Evolutionary conservation across 2,113 vertebrate genomes (phyloP).

Genomic region (Peromyscus californicus): DNA sequence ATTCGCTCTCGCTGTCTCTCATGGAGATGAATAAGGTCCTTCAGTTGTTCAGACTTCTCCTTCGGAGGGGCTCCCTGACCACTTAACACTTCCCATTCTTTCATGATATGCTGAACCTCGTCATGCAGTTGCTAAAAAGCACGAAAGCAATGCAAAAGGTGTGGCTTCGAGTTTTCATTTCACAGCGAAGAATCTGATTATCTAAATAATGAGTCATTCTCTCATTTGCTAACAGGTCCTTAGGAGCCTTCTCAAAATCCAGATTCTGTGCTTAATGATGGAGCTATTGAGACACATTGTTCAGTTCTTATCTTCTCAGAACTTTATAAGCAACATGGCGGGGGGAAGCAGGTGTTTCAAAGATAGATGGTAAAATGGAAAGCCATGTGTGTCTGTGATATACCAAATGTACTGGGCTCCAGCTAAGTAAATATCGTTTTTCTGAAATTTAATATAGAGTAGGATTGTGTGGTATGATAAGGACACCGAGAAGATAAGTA

Average conservation of each 20-base stretch:
- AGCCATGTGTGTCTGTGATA: not conserved
- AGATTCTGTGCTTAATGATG: not conserved
- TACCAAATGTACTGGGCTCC: not conserved
- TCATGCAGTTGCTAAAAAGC: slow-evolving; percentile 90
- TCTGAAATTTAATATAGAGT: slow-evolving; percentile 36
- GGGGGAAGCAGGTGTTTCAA: not conserved
- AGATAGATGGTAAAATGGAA: not conserved
- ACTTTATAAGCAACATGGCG: not conserved
- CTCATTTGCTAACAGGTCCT: not conserved
- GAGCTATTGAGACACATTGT: not conserved
- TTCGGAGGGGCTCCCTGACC: slow-evolving; percentile 86
- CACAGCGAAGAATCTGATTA: not conserved
- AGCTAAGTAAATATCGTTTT: slow-evolving; percentile 6
- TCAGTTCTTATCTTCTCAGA: not conserved
- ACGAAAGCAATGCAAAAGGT: slow-evolving; percentile 30
- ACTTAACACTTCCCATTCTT: slow-evolving; percentile 87
- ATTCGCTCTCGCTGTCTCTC: slow-evolving; percentile 89
- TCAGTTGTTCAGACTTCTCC: slow-evolving; percentile 89
- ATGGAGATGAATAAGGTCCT: slow-evolving; percentile 89
- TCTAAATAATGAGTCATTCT: not conserved
- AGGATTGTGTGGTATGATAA: slow-evolving; percentile 19
- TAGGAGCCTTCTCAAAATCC: not conserved
- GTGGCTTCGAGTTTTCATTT: slow-evolving; percentile 51
- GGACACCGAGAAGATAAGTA: not conserved
- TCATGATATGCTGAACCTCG: slow-evolving; percentile 90